Base-by-base conservation (phyloP, 2,113 vertebrate genomes). In the Myotis lucifugus region DNA sequence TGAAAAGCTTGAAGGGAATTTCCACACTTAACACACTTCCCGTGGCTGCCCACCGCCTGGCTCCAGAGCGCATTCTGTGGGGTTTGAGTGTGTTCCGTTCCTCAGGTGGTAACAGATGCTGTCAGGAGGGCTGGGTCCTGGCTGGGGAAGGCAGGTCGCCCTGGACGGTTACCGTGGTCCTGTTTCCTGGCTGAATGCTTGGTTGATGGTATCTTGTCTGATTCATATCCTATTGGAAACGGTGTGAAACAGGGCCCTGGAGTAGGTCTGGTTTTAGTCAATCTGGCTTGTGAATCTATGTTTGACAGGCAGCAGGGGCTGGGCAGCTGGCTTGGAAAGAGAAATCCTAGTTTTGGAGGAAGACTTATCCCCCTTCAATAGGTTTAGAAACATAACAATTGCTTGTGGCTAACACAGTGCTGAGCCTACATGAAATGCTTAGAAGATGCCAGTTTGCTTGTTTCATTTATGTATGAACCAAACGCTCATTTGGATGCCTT, bases 181-280 rank as follows among this genome's bases (percentile, higher is more conserved):
- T 70, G 37, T 78, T 95, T 97, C 85, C 96, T 84, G 95, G 66
- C 70, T 34, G 64, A 94, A 79, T 74, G 76, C 91, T 87, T 90
- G 61, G 59, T 92, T 74, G 94, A 96, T 90, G 81, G 88, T 93
- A 94, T 97, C 96, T 97, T 94, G 92, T 95, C 97, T 97, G 93
- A 96, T 96, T 85, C 93, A 85, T 70, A 95, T 89, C 93, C 92
- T 92, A 95, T 90, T 92, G 93, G 93, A 95, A 96, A 95, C 2
- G 67, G 84, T 95, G 93, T 97, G 95, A 97, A 95, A 85, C 95
- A 82, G 82, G 27, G 52, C 37, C 59, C 54, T 78, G 59, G 78
- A 79, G 54, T 27, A 74, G 95, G 67, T 92, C 96, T 95, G 97
- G 81, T 83, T 95, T 95, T 64, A 96, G 92, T 97, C 95, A 94